These are phyloP conservation scores for Tricholaema leucomelas DNA, from an alignment of 2,113 vertebrate species.

Conservation along the genomic window DNA sequence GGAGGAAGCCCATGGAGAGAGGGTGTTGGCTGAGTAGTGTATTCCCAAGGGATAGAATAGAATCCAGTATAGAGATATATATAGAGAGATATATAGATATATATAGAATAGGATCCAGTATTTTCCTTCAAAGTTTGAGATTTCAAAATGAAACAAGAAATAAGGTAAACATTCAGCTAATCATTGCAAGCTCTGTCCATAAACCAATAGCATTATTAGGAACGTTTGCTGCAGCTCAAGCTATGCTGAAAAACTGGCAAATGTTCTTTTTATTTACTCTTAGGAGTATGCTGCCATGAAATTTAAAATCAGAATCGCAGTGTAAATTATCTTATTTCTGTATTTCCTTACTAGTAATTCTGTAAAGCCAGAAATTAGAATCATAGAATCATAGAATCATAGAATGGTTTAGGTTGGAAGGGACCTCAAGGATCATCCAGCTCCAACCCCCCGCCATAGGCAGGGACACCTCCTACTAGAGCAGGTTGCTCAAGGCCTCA, in stretches of 20 bases:
- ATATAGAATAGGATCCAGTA: too few relatives aligned
- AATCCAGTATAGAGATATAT: too few relatives aligned
- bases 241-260: not conserved
- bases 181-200: not conserved
- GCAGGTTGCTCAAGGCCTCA: too few relatives aligned
- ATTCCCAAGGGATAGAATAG: not conserved
- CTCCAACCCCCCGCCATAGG: too few relatives aligned
- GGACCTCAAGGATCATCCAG: too few relatives aligned
- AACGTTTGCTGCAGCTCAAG: not conserved
- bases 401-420: too few relatives aligned
- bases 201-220: not conserved
- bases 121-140: not conserved
- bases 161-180: not conserved
- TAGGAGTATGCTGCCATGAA: not conserved
- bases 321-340: not conserved
- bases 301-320: not conserved
- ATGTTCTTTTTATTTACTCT: not conserved
- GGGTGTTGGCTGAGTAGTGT: not conserved
- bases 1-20: not conserved
- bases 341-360: not conserved
- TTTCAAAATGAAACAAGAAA: not conserved
- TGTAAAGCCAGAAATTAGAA: not conserved
- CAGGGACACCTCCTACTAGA: too few relatives aligned
- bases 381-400: too few relatives aligned
- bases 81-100: too few relatives aligned